phyloP scores from a whole-genome alignment of 2,797 vertebrate genomes.

The Kryptopterus vitreolus region DNA sequence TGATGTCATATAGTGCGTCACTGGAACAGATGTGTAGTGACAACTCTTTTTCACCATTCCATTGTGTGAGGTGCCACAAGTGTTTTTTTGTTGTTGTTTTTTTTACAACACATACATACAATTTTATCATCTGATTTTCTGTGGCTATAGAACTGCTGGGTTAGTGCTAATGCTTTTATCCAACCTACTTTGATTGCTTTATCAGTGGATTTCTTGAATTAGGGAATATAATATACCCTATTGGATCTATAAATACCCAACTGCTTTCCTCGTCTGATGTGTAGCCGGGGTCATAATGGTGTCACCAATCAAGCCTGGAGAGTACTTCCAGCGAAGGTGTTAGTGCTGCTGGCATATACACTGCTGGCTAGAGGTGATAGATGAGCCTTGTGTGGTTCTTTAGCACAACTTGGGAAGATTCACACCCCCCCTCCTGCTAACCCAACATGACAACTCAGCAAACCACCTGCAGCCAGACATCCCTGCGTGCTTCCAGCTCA shows the following conservation, averaged over 20 bases:
- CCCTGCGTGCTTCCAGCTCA: conserved; percentile 38
- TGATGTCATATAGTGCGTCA: not conserved
- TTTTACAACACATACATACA: not conserved
- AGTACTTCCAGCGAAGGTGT: conserved; percentile 39
- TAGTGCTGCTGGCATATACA: conserved; percentile 34
- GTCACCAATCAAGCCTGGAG: conserved; percentile 49
- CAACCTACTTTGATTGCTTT: conserved; percentile 24
- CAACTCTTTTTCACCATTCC: not conserved
- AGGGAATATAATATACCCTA: conserved; percentile 37
- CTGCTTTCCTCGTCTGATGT: conserved; percentile 30
- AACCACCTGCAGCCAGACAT: conserved; percentile 48
- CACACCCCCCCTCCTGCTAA: conserved; percentile 36
- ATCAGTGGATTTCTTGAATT: conserved; percentile 36
- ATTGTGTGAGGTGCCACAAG: not conserved
- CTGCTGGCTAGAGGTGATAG: conserved; percentile 48
- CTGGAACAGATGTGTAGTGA: not conserved
- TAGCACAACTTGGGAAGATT: conserved; percentile 33
- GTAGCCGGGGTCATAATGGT: conserved; percentile 40
- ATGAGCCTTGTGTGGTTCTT: conserved; percentile 51
- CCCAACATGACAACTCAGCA: conserved; percentile 47
- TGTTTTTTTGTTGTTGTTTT: not conserved
- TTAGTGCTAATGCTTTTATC: conserved; percentile 18
- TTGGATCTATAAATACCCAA: conserved; percentile 39
- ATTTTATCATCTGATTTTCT: not conserved
- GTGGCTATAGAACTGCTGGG: not conserved